These are phyloP conservation scores for Nothocercus julius DNA, from an alignment of 2,113 vertebrate genomes.

Conservation along the genomic window DNA sequence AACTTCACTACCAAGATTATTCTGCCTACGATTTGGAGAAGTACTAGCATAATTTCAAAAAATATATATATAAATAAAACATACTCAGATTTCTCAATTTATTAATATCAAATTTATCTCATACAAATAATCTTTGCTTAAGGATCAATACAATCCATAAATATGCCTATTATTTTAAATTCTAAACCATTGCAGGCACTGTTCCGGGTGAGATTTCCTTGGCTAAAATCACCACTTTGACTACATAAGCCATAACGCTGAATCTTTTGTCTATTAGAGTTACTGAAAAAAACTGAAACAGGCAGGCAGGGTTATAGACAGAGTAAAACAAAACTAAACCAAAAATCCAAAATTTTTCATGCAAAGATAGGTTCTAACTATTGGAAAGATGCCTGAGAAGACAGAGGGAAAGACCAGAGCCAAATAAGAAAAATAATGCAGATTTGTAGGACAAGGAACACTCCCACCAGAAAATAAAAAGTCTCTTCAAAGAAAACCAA, in stretches of 20 bases:
- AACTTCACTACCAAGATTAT: not conserved
- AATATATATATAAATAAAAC: not conserved
- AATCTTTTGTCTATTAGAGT: not conserved
- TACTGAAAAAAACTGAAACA: not conserved
- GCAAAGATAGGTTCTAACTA: not conserved
- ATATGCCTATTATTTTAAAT: not conserved
- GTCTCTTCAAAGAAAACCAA: not conserved
- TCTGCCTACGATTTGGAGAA: not conserved
- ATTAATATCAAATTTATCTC: not conserved
- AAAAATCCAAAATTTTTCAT: not conserved
- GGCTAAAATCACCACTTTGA: not conserved
- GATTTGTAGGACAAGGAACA: not conserved
- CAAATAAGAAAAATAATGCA: not conserved
- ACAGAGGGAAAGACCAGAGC: not conserved
- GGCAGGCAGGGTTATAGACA: not conserved
- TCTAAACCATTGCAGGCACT: not conserved
- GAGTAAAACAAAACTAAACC: not conserved
- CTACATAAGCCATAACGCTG: not conserved
- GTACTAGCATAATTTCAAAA: not conserved
- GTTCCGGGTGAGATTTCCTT: not conserved
- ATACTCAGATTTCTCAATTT: not conserved
- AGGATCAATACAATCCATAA: fast-evolving
- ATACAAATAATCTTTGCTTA: not conserved
- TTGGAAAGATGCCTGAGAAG: not conserved
- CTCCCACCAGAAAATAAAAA: fast-evolving